Evolutionary conservation across 2,113 vertebrate genomes (phyloP).

Genomic region (Brachypodius melanocephalos): DNA sequence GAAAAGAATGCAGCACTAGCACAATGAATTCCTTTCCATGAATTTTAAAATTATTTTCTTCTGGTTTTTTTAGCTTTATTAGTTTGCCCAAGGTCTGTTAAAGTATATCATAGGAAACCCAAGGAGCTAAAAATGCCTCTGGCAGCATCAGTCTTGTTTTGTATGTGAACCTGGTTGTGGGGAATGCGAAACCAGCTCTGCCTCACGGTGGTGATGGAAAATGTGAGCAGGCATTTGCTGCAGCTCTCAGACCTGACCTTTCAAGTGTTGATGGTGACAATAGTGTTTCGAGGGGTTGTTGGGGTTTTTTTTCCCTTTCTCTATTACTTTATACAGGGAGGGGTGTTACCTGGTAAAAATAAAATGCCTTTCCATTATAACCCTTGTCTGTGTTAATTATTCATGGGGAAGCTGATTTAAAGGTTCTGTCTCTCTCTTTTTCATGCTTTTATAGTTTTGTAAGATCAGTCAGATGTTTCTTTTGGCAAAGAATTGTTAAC

Average conservation of each 20-base stretch:
- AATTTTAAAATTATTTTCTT: not conserved
- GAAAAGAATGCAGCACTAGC: not conserved
- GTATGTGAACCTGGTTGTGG: not conserved
- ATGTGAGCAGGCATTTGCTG: not conserved
- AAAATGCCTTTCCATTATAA: conserved; percentile 66
- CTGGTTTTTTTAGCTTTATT: conserved; percentile 39
- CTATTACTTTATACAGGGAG: conserved; percentile 23
- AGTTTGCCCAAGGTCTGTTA: conserved; percentile 8
- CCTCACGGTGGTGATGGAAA: not conserved
- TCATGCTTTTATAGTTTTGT: not conserved
- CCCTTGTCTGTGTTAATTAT: conserved; percentile 33
- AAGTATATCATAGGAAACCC: not conserved
- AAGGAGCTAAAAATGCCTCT: conserved; percentile 16
- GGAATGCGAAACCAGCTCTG: not conserved
- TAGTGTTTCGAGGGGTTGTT: not conserved
- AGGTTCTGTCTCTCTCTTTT: not conserved
- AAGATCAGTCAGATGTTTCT: not conserved
- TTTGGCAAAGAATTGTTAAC: not conserved
- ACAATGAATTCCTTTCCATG: not conserved
- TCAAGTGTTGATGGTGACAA: not conserved
- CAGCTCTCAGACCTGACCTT: not conserved
- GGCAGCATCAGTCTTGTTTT: not conserved
- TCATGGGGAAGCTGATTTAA: not conserved
- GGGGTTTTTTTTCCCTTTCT: not conserved
- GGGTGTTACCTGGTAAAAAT: conserved; percentile 44